A percentile compares a stretch with the other conserved stretches of the same genome.
phyloP scores from a whole-genome alignment of 2,113 vertebrate genomes.

The Geococcyx californianus region DNA sequence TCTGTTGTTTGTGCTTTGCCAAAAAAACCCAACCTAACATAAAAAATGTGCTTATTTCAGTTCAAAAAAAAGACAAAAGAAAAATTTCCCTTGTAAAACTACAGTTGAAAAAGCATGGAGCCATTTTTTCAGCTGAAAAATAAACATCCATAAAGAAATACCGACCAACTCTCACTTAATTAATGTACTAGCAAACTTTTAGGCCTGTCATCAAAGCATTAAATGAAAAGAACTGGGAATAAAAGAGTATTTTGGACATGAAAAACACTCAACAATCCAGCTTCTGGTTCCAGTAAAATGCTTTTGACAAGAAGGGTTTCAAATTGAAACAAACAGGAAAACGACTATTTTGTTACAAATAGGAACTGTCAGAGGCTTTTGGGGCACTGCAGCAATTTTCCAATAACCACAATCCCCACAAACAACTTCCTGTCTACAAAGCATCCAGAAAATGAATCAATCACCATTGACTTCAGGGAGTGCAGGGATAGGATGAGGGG shows the following conservation, averaged over 20 bases:
- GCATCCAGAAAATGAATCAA: background rate
- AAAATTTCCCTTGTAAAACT: background rate
- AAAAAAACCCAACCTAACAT: background rate
- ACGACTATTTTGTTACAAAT: background rate
- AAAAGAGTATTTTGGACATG: constrained; percentile 19
- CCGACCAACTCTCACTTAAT: background rate
- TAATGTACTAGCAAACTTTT: background rate
- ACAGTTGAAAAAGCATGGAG: background rate
- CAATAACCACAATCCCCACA: constrained; percentile 3
- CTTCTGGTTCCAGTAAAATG: constrained; percentile 20
- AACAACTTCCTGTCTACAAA: background rate
- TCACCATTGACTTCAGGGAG: background rate
- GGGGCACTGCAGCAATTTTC: background rate
- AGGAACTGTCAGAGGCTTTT: background rate
- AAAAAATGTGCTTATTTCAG: background rate
- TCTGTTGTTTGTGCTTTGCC: background rate
- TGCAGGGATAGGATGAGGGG: no score
- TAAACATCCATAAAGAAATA: background rate
- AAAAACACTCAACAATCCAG: background rate
- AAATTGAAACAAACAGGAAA: constrained; percentile 25
- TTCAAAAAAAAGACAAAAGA: background rate
- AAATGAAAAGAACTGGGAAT: background rate
- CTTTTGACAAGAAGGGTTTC: constrained; percentile 25
- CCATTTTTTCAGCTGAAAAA: background rate
- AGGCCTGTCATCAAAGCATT: background rate